A percentile compares a stretch with the other conserved stretches of the same genome.
phyloP scores from a whole-genome alignment of 2,888 invertebrate genomes.

The Tenodera sinensis region DNA sequence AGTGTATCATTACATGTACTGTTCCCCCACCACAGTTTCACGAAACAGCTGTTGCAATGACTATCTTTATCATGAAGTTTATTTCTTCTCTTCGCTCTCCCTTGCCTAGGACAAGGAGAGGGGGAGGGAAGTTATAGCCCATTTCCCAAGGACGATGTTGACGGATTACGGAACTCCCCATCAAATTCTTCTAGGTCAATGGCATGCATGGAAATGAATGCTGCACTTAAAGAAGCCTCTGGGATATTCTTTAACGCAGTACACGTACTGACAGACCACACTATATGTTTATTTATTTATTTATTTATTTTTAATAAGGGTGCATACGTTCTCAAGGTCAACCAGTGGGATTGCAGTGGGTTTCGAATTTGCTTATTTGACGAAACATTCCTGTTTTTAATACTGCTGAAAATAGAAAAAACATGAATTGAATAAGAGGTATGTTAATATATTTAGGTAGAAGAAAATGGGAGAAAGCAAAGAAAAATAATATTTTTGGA shows the following conservation, averaged over 20 bases:
- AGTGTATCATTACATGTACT: background rate
- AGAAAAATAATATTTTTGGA: too few species aligned
- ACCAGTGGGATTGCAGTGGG: too few species aligned
- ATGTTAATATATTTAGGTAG: too few species aligned
- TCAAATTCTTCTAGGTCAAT: background rate
- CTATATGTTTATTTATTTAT: too few species aligned
- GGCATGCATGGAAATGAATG: background rate
- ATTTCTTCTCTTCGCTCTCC: background rate
- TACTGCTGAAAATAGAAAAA: too few species aligned
- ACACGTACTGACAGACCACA: too few species aligned
- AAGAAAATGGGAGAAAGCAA: too few species aligned
- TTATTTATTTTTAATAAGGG: too few species aligned
- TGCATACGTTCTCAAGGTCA: too few species aligned
- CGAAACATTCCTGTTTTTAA: too few species aligned
- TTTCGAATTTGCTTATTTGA: too few species aligned
- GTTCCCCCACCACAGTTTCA: background rate
- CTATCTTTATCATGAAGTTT: background rate
- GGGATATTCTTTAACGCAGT: background rate
- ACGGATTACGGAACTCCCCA: background rate
- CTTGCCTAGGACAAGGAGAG: background rate
- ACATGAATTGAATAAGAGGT: too few species aligned
- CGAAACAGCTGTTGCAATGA: background rate
- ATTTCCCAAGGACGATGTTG: constrained; percentile 10
- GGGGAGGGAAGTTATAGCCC: background rate
- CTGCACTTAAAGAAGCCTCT: background rate